phyloP scores from a whole-genome alignment of 2,113 vertebrate species.

The Siniperca chuatsi region DNA sequence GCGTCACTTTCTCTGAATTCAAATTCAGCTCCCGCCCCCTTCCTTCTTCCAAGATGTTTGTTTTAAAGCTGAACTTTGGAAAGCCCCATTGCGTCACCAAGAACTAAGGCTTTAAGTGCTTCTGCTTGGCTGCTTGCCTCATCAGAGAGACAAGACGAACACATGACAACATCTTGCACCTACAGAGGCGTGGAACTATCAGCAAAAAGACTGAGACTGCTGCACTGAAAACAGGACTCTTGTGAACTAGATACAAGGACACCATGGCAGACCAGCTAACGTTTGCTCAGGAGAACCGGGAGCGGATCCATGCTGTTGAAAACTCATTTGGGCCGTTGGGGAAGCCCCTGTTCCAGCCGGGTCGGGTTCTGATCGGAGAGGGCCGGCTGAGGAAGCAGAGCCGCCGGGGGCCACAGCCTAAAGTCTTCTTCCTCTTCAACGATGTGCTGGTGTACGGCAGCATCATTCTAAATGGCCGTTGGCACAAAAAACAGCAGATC shows the following conservation, averaged over 20 bases:
- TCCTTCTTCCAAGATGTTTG: not conserved
- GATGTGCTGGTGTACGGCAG: conserved; percentile 94
- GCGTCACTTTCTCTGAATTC: not conserved
- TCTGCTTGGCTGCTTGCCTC: not conserved
- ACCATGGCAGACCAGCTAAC: conserved; percentile 83
- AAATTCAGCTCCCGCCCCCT: not conserved
- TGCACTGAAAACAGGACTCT: not conserved
- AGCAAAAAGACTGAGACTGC: not conserved
- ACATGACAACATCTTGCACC: not conserved
- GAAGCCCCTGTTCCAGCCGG: conserved; percentile 82
- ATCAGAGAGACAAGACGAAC: not conserved
- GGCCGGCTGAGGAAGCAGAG: conserved; percentile 91
- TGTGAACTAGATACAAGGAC: not conserved
- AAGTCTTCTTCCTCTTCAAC: conserved; percentile 93
- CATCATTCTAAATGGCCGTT: conserved; percentile 88
- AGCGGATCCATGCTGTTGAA: conserved; percentile 83
- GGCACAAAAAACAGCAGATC: conserved; percentile 89
- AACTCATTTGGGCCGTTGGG: conserved; percentile 87
- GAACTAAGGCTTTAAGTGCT: not conserved
- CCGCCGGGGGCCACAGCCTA: conserved; percentile 88
- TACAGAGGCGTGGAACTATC: not conserved
- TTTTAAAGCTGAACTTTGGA: not conserved
- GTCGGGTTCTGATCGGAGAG: conserved; percentile 91
- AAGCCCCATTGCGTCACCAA: conserved; percentile 20
- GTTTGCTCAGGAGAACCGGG: conserved; percentile 72